Base-by-base conservation (phyloP, 2,113 vertebrate genomes). In the Ptilonorhynchus violaceus region DNA sequence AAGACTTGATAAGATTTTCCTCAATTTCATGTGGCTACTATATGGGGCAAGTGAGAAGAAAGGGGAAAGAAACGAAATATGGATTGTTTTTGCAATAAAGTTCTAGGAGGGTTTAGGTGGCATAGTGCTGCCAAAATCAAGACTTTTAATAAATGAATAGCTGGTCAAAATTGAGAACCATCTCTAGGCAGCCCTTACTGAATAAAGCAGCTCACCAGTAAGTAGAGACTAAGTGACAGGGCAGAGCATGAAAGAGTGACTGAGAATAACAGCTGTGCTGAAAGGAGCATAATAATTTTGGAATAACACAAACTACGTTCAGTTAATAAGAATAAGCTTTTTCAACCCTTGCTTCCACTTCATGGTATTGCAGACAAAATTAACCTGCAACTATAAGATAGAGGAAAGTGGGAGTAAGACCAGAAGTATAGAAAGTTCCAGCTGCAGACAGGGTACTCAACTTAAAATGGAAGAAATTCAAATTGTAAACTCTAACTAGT, bases 61-160 rank as follows among this genome's bases (percentile, higher is more conserved):
- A 15, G 8, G 41, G 16, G 9, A 58, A 85, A 82, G 9, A 84
- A 92, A 95, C 74, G 17, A 91, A 92, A 70, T 64, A 93, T 9
- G 15, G 33, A 47, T 56, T 73, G 39, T 2, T 82, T 93, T 80
- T 68, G 37, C 58, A 92, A 66, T 35, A 39, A 82, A 49, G 21
- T 85, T 88, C 69, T 66, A 68, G 30, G 23, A 89, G 27, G 24
- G 30, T 89, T 91, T 70, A 70, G 68, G 59, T 83, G 31, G 67
- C 31, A 56, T 4, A 85, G n/a, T 14, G 56, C 64, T 92, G 83
- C 64, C 72, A 90, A 84, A 94, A 84, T 27, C 42, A 55, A 69
- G 59, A 55, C 63, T 91, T 88, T 35, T 92, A 90, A 95, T 94
- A 95, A 93, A 80, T 47, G 64, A 75, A 88, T 30, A 96, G 64